Base-by-base conservation (phyloP, 2,888 invertebrate genomes). In the Cephus rjabovi region DNA sequence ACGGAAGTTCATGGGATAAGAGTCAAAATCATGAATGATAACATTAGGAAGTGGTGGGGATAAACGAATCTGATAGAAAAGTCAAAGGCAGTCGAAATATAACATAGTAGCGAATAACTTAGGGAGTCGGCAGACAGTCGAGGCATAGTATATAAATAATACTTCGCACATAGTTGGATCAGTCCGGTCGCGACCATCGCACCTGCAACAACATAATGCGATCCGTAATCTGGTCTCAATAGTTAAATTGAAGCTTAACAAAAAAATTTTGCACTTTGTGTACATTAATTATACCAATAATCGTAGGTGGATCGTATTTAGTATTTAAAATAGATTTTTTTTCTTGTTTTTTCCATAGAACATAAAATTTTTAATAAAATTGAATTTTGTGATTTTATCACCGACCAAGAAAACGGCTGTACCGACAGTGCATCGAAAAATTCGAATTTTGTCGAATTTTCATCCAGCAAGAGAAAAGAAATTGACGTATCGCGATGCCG, bases 161-260 rank as follows among this genome's bases (percentile, higher is more conserved):
- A 90, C 89, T 88, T 89, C 84, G 87, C 87, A 85, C 87, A 85
- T 86, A 85, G 86, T 83, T 84, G 82, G 88, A 88, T 87, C 91
- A 91, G 91, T 91, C 85, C 84, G 86, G 86, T 87, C 88, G 88
- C 87, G 87, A 86, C 89, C 84, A 89, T 85, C 88, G 87, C 88
- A 90, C 90, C 91, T 90, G 89, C 85, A 88, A 86, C 87, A 84
- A 76, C 81, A 80, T 77, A 82, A 80, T 78, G 74, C 78, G 76
- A 79, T 71, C 77, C 76, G 79, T 34, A 76, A 74, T 40, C 23
- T 23, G 56, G 23, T 56, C 56, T 6, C 56, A 23, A 6, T 23
- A 35, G 12, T 35, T 35, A 56, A 56, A 23, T 56, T 23, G 6
- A 23, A 23, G 9, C 23, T 23, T 56, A 56, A 56, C 23, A 6